Percentiles rank a stretch among this genome's conserved stretches.
Evolutionary conservation across 2,888 invertebrate genomes (phyloP).

Genomic region (Agriopis leucophaearia): DNA sequence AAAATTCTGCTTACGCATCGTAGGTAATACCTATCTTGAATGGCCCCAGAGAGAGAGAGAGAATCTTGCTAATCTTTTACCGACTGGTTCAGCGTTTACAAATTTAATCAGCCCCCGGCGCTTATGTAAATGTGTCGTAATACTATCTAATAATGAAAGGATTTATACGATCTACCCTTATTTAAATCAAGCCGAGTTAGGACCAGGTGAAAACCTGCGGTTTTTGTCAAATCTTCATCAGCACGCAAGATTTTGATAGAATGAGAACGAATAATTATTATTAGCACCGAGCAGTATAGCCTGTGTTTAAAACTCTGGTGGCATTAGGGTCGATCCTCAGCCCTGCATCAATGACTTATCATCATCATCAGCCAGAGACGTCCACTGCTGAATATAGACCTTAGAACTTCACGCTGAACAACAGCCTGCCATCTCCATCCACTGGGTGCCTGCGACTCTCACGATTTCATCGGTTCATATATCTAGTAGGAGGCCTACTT

Average conservation of each 20-base stretch:
- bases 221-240: slow-evolving; percentile 3
- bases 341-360: too few species aligned
- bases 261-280: too few species aligned
- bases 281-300: too few species aligned
- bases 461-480: too few species aligned
- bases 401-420: too few species aligned
- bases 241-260: background rate
- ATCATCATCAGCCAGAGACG: too few species aligned
- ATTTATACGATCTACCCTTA: slow-evolving; percentile 62
- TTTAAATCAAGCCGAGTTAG: slow-evolving; percentile 69
- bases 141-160: slow-evolving; percentile 55
- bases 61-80: slow-evolving; percentile 17
- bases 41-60: slow-evolving; percentile 21
- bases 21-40: background rate
- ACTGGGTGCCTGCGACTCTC: too few species aligned
- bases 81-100: slow-evolving; percentile 56
- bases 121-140: slow-evolving; percentile 72
- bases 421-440: too few species aligned
- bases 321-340: too few species aligned
- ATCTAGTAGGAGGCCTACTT: too few species aligned
- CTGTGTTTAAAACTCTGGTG: too few species aligned
- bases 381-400: too few species aligned
- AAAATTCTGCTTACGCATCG: background rate
- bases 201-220: slow-evolving; percentile 51
- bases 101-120: slow-evolving; percentile 75